These are phyloP conservation scores for Drosophila mimica DNA, from an alignment of 2,888 invertebrate species.

Conservation along the genomic window DNA sequence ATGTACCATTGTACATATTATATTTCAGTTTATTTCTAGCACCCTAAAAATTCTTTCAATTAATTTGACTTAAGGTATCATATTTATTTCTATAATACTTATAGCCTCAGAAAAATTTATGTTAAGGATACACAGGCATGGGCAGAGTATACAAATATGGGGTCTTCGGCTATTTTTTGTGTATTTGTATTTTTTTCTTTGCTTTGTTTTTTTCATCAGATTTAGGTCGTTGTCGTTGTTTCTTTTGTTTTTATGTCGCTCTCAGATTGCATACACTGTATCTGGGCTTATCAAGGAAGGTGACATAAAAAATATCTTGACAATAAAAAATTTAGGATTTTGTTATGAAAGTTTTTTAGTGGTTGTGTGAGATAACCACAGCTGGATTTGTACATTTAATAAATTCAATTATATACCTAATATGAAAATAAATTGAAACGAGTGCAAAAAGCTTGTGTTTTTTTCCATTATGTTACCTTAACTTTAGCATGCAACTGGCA, in stretches of 20 bases:
- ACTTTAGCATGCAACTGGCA: background rate
- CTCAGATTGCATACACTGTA: slow-evolving; percentile 35
- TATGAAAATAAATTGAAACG: slow-evolving; percentile 5
- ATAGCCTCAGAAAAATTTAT: background rate
- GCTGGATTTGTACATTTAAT: slow-evolving; percentile 18
- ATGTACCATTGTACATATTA: background rate
- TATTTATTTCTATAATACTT: background rate
- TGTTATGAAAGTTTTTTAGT: slow-evolving; percentile 15
- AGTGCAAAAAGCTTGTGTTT: background rate
- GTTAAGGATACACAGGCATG: background rate
- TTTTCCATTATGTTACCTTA: background rate
- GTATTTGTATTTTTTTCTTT: background rate
- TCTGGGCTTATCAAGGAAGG: slow-evolving; percentile 29
- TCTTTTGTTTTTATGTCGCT: slow-evolving; percentile 52
- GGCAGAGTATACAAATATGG: slow-evolving; percentile 29
- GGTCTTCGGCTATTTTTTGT: background rate
- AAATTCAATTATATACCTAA: slow-evolving; percentile 17
- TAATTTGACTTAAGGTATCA: background rate
- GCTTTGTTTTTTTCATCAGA: slow-evolving; percentile 24
- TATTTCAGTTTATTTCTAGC: background rate
- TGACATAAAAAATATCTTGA: slow-evolving; percentile 27
- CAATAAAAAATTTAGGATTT: slow-evolving; percentile 15
- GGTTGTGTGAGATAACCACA: slow-evolving; percentile 11
- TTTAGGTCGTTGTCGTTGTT: slow-evolving; percentile 48
- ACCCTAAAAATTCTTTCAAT: background rate